Base-by-base conservation (phyloP, 2,113 vertebrate genomes). In the Percopsis transmontana region DNA sequence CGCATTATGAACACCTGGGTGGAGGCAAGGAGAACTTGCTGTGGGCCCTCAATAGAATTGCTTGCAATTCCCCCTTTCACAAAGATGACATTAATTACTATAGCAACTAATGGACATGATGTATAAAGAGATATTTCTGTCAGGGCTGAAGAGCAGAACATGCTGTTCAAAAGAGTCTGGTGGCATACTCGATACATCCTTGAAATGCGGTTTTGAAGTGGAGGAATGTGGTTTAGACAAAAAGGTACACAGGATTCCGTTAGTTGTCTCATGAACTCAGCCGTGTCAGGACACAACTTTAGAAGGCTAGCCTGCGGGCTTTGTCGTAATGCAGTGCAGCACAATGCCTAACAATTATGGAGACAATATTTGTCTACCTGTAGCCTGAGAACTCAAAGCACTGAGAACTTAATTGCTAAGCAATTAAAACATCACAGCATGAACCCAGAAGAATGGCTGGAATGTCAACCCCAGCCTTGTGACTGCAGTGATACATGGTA, bases 61-160 rank as follows among this genome's bases (percentile, higher is more conserved):
- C 58, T 74, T 60, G 70, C 3, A 27, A 60, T 65, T 64, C 44
- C 44, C 21, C 65, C 64, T 38, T 68, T 67, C 33, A 44, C 48
- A 62, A 63, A 70, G 66, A 60, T 52, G 60, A 62, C 64, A 79
- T 82, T 85, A 85, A 68, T 70, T 72, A 58, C 67, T 73, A 72
- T 71, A 62, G 73, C 70, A 74, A 83, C 76, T 76, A 75, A 76
- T 79, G 65, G 72, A 62, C 38, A 66, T 24, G 61, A 60, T 70
- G 63, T 40, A 47, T 44, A 60, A 74, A 44, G 48, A 50, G 66
- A 80, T 77, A 47, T 21, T 55, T 41, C 5, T 27, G 38, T 24
- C 24, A 24, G 14, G 21, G 24, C 21, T 45, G 15, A 39, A 15
- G 23, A 21, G 14, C 40, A 52, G 23, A 23, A 20, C 18, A 20